phyloP scores from a whole-genome alignment of 2,888 invertebrate genomes.

The Caenorhabditis afra region DNA sequence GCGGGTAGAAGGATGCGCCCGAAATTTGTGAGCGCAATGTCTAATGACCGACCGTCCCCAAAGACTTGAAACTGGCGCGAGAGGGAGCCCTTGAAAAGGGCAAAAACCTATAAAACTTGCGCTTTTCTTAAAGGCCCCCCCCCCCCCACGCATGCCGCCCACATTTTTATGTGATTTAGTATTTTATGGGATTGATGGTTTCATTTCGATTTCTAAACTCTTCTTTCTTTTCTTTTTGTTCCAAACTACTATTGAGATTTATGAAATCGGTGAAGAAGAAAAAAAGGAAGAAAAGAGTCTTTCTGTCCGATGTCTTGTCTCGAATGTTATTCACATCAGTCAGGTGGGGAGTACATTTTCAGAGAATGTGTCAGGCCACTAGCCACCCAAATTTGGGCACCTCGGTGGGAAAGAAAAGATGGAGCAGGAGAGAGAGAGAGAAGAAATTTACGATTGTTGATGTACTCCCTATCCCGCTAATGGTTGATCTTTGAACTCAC shows the following conservation, averaged over 20 bases:
- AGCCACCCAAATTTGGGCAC: no score
- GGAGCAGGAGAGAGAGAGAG: background rate
- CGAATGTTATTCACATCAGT: slow-evolving; percentile 28
- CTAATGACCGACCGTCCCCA: slow-evolving; percentile 56
- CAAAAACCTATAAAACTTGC: slow-evolving; percentile 56
- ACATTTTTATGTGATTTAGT: slow-evolving; percentile 57
- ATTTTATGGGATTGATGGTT: slow-evolving; percentile 51
- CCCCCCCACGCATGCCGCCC: slow-evolving; percentile 39
- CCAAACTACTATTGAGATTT: background rate
- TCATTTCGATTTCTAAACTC: background rate
- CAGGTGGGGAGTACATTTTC: slow-evolving; percentile 29
- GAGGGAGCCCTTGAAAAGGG: slow-evolving; percentile 28
- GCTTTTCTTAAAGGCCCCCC: slow-evolving; percentile 17
- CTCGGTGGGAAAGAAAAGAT: background rate
- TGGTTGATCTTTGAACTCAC: slow-evolving; percentile 34
- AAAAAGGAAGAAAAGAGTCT: slow-evolving; percentile 6
- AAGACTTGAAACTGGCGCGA: slow-evolving; percentile 38
- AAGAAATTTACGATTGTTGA: slow-evolving; percentile 28
- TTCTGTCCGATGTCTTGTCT: slow-evolving; percentile 4
- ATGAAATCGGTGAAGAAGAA: slow-evolving; percentile 27
- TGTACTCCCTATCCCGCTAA: background rate
- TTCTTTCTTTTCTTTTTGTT: no score
- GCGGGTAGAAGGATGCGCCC: no score
- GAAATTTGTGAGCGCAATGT: slow-evolving; percentile 18
- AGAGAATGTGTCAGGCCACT: slow-evolving; percentile 9